Percentiles rank a stretch among this genome's conserved stretches.
Evolutionary conservation across 2,797 vertebrate genomes (phyloP).

Genomic region (Monodelphis domestica): DNA sequence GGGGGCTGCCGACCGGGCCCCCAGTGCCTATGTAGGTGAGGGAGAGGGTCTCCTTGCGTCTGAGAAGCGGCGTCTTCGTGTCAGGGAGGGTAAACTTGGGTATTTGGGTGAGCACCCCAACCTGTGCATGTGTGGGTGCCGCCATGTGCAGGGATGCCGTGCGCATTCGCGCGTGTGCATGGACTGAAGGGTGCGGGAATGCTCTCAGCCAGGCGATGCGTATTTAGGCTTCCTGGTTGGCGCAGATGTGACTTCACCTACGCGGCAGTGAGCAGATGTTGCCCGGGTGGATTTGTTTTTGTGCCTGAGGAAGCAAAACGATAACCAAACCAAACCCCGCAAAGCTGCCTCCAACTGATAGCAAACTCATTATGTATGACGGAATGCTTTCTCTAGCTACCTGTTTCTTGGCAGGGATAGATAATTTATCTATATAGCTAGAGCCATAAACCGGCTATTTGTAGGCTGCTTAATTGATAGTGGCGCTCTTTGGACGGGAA

Average conservation of each 20-base stretch:
- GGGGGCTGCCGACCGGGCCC: accelerated
- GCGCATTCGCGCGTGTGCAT: neutral
- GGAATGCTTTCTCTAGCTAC: neutral
- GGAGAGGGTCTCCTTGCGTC: neutral
- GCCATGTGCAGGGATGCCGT: neutral
- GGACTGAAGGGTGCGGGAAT: too few species aligned
- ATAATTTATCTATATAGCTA: neutral
- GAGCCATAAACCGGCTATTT: neutral
- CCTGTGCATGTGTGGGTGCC: neutral
- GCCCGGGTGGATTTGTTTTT: neutral
- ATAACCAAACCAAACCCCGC: too few species aligned
- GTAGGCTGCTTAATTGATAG: neutral
- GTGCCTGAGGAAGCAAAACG: neutral
- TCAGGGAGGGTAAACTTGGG: neutral
- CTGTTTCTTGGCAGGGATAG: neutral
- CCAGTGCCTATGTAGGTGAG: neutral
- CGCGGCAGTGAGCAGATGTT: neutral
- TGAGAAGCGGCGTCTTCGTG: neutral
- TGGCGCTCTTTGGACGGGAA: neutral
- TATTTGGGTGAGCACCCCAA: neutral
- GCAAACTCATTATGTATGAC: neutral
- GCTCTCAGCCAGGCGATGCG: neutral
- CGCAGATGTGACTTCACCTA: neutral
- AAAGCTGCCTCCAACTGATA: accelerated
- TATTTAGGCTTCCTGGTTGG: accelerated